A percentile compares a stretch with the other conserved stretches of the same genome.
These are phyloP conservation scores for Cherax quadricarinatus DNA, from an alignment of 1,140 invertebrate genomes.

Conservation along the genomic window DNA sequence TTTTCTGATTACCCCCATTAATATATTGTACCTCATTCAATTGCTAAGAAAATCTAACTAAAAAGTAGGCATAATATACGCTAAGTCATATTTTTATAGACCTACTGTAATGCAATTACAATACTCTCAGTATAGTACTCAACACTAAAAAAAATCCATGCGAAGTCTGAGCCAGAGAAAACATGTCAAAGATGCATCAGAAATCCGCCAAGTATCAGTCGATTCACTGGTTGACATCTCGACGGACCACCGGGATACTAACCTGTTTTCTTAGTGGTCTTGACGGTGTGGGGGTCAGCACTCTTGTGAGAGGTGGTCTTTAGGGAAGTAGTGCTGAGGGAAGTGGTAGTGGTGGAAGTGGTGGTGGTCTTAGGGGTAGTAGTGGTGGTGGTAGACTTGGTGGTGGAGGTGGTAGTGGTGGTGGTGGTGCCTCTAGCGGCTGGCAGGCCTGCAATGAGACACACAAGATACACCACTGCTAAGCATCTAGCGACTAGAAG, in stretches of 20 bases:
- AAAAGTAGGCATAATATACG: too few relatives aligned
- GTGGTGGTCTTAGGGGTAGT: slow-evolving; percentile 24
- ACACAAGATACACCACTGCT: slow-evolving; percentile 20
- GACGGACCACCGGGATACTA: background rate
- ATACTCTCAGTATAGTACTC: too few relatives aligned
- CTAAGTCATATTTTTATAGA: too few relatives aligned
- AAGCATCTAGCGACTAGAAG: slow-evolving; percentile 16
- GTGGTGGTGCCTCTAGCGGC: slow-evolving; percentile 26
- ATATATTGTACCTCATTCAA: too few relatives aligned
- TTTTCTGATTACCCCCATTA: too few relatives aligned
- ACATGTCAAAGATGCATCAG: too few relatives aligned
- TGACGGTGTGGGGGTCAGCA: background rate
- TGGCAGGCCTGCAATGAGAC: slow-evolving; percentile 16
- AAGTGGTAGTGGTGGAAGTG: slow-evolving; percentile 7
- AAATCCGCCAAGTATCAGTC: too few relatives aligned
- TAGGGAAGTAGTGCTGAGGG: slow-evolving; percentile 15
- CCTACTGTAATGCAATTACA: too few relatives aligned
- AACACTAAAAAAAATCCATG: too few relatives aligned
- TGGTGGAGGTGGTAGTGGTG: slow-evolving; percentile 22
- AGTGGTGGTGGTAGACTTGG: slow-evolving; percentile 11
- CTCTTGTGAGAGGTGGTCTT: slow-evolving; percentile 23
- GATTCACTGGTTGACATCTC: too few relatives aligned
- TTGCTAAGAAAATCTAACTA: too few relatives aligned
- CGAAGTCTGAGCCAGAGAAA: too few relatives aligned
- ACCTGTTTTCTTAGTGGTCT: slow-evolving; percentile 36